Evolutionary conservation across 1,140 invertebrate genomes (phyloP), one percentile per base, ranked within the genome.

Genomic region (Caenorhabditis briggsae): DNA sequence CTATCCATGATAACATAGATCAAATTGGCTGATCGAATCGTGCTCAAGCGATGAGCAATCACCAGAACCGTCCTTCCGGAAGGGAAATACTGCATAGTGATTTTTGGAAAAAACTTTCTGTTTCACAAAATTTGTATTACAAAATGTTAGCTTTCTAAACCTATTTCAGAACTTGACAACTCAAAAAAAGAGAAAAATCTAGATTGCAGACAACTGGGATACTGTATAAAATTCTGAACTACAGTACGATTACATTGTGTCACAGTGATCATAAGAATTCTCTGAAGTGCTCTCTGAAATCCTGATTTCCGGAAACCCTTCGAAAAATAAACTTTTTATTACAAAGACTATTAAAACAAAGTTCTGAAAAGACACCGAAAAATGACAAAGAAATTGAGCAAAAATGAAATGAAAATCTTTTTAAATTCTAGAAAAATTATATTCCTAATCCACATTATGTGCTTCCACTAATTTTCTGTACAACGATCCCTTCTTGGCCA

Each of bases 1-100:
- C 93, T 93, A 8, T 90, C 58, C 82, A 92, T 90, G 14, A 94
- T 87, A 7, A 94, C 93, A 64, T 64, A 64, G 89, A 91, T n/a
- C 91, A 23, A 25, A 89, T 90, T 20, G 92, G 92, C n/a, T 92
- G 89, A 84, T 78, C 59, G 48, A 23, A 89, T 86, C n/a, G 93
- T 93, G 55, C 93, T 93, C 56, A 94, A 90, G 53, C 93, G 87
- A 86, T 94, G 93, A 33, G 93, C 93, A 70, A 94, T 94, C 12
- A 93, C 92, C 12, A 94, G 91, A 0, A 93, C 93, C 12, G 93
- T 93, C 46, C 93, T 84, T 20, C 93, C 93, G 33, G 3, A 33
- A 33, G 33, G 33, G 33, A 3, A 33, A 33, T 33, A 33, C 33
- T 33, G 33, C 33, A 33, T 33, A 33, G 33, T 33, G 33, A 33